These are phyloP conservation scores for Ceyx cyanopectus DNA, from an alignment of 2,113 vertebrate genomes.

Conservation along the genomic window DNA sequence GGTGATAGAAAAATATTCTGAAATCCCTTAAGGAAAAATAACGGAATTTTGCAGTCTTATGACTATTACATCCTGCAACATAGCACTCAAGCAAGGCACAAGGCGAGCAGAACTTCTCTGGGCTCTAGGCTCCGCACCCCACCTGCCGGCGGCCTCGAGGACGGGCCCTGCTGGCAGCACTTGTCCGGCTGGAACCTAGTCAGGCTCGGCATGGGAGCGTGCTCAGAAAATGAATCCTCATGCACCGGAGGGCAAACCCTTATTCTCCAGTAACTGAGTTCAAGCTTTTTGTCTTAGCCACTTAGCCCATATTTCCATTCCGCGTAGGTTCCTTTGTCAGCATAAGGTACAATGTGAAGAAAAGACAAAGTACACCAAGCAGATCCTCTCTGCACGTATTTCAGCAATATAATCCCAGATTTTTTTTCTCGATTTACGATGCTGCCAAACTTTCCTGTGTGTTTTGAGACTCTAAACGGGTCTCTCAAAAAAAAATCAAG, in stretches of 20 bases:
- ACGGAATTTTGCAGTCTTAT: not conserved
- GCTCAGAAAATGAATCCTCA: accelerated
- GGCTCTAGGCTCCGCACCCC: not conserved
- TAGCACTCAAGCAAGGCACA: accelerated
- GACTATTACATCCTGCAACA: accelerated
- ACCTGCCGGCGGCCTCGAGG: not conserved
- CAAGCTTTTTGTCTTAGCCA: not conserved
- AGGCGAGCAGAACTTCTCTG: not conserved
- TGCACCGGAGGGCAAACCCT: accelerated
- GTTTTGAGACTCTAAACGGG: not conserved
- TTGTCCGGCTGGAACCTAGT: accelerated
- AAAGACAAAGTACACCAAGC: accelerated
- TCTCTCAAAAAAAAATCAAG: slow-evolving; percentile 8
- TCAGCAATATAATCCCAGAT: not conserved
- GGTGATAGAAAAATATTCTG: not conserved
- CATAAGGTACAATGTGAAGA: not conserved
- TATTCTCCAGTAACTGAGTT: not conserved
- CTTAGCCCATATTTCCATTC: accelerated
- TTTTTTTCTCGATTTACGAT: not conserved
- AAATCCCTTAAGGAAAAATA: not conserved
- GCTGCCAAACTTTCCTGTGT: slow-evolving; percentile 14
- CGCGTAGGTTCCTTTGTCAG: not conserved
- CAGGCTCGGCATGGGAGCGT: not conserved
- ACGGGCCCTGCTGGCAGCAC: not conserved
- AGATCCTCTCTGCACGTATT: not conserved